phyloP scores from a whole-genome alignment of 1,140 invertebrate genomes.

The Pseudomyrmex gracilis region DNA sequence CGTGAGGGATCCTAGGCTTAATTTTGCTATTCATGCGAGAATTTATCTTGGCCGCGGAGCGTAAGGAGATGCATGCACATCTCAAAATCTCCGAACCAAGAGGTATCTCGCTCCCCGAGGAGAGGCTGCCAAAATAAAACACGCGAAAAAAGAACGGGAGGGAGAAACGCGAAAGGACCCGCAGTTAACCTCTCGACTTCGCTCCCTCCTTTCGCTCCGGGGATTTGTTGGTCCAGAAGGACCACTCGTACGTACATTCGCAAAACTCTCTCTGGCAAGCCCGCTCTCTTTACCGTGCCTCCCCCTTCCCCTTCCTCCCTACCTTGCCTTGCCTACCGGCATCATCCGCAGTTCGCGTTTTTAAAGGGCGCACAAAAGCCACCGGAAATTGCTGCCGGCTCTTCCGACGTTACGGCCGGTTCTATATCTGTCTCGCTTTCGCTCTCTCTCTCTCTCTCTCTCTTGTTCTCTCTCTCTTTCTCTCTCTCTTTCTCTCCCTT shows the following conservation, averaged over 20 bases:
- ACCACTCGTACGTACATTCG: conserved; percentile 76
- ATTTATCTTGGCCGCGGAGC: conserved; percentile 51
- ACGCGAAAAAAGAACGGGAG: conserved; percentile 47
- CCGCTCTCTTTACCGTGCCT: conserved; percentile 45
- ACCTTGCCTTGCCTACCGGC: conserved; percentile 4
- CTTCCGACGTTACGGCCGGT: conserved; percentile 75
- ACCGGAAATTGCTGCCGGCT: conserved; percentile 80
- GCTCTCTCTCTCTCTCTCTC: conserved; percentile 52
- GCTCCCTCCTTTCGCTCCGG: conserved; percentile 59
- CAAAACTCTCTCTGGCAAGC: conserved; percentile 70
- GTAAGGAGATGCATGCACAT: conserved; percentile 62
- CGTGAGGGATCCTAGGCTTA: conserved; percentile 43
- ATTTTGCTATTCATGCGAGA: conserved; percentile 55
- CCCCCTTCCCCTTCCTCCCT: conserved; percentile 44
- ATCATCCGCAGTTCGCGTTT: conserved; percentile 73
- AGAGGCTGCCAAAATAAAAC: conserved; percentile 66
- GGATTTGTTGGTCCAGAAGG: conserved; percentile 76
- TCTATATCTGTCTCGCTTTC: conserved; percentile 68
- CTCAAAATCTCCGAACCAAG: conserved; percentile 51
- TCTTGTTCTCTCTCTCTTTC: not conserved
- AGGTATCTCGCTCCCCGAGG: conserved; percentile 24
- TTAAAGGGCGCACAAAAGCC: conserved; percentile 78
- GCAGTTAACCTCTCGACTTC: conserved; percentile 75
- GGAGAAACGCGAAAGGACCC: conserved; percentile 65
- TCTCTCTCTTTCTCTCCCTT: conserved; percentile 30